Conservation (phyloP, 2,888 invertebrate species). For the Matsumyia berberina region DNA sequence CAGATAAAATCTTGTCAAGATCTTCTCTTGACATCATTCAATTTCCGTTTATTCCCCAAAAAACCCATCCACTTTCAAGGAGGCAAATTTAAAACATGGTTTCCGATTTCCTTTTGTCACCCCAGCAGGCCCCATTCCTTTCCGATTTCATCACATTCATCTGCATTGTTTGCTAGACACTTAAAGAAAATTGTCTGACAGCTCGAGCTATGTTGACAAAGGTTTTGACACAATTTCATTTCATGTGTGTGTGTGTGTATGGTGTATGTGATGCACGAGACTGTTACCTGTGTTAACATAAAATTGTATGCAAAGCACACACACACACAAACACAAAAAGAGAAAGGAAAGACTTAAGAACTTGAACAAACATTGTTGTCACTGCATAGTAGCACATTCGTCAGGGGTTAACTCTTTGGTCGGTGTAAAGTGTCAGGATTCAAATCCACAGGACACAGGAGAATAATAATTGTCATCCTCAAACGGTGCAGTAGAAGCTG, state of each 20-base stretch:
- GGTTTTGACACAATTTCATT: slow-evolving; percentile 83
- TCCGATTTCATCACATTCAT: slow-evolving; percentile 70
- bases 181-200: slow-evolving; percentile 76
- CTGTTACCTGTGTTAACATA: slow-evolving; percentile 68
- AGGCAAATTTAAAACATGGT: neutral
- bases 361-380: slow-evolving; percentile 66
- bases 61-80: neutral
- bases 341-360: slow-evolving; percentile 57
- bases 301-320: slow-evolving; percentile 25
- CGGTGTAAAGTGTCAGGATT: slow-evolving; percentile 83
- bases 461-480: slow-evolving; percentile 65
- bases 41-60: neutral
- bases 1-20: neutral
- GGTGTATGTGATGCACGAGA: slow-evolving; percentile 61
- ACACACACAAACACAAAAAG: slow-evolving; percentile 4
- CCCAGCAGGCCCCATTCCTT: slow-evolving; percentile 4
- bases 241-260: slow-evolving; percentile 67
- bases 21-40: neutral
- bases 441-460: slow-evolving; percentile 82
- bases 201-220: slow-evolving; percentile 79
- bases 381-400: slow-evolving; percentile 66
- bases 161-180: slow-evolving; percentile 73
- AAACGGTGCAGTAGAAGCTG: slow-evolving; percentile 48
- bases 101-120: neutral
- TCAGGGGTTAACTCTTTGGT: slow-evolving; percentile 75